Conservation (phyloP, 2,888 invertebrate genomes). For the Acleris literana region DNA sequence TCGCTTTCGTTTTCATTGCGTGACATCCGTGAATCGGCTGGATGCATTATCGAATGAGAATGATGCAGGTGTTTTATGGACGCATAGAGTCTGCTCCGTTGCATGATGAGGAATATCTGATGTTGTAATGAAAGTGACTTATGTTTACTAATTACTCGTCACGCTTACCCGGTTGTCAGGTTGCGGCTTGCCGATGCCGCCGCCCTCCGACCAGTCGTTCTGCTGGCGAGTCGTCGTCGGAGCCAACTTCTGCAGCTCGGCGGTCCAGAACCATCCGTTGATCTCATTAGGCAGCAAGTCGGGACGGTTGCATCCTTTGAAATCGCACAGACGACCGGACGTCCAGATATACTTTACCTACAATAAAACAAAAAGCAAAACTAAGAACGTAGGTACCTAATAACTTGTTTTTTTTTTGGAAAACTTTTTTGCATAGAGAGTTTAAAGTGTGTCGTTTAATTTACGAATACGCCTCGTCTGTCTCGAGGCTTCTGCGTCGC, state of each 20-base stretch:
- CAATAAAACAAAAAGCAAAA: constrained; percentile 38
- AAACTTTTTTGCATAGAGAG: no score
- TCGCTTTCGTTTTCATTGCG: constrained; percentile 79
- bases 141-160: constrained; percentile 40
- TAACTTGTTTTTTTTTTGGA: no score
- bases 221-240: constrained; percentile 91
- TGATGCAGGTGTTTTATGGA: constrained; percentile 57
- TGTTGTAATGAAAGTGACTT: constrained; percentile 58
- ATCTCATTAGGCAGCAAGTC: constrained; percentile 91
- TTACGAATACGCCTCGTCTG: no score
- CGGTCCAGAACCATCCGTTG: constrained; percentile 97
- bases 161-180: constrained; percentile 89
- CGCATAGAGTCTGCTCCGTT: constrained; percentile 63
- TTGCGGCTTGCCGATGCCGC: constrained; percentile 93
- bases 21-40: constrained; percentile 57
- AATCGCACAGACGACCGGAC: constrained; percentile 94
- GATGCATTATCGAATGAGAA: constrained; percentile 49
- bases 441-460: no score
- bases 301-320: constrained; percentile 93
- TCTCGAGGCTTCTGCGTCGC: constrained; percentile 5
- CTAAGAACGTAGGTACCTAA: neutral
- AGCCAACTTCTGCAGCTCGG: constrained; percentile 92
- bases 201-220: constrained; percentile 94
- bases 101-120: constrained; percentile 58
- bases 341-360: constrained; percentile 96